Evolutionary conservation across 2,797 vertebrate genomes (phyloP).

Genomic region (Ptychadena robeensis): DNA sequence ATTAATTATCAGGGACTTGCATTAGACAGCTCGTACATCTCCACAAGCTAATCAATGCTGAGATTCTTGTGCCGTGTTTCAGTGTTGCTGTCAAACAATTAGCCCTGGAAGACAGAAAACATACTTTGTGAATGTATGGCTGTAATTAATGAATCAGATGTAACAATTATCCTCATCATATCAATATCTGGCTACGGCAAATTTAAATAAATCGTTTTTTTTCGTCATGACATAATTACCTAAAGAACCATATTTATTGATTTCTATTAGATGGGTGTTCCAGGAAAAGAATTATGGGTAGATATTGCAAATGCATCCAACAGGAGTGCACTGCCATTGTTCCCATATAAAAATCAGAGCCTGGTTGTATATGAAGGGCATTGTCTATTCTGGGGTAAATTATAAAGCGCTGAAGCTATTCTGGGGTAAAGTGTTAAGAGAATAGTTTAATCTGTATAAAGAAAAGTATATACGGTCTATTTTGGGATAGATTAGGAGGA

Average conservation of each 20-base stretch:
- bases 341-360: background rate
- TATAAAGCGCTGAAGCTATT: too few relatives aligned
- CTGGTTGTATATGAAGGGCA: background rate
- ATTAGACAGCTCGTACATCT: conserved; percentile 11
- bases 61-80: background rate
- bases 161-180: conserved; percentile 17
- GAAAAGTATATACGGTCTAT: too few relatives aligned
- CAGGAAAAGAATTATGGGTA: background rate
- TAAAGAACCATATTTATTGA: background rate
- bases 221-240: conserved; percentile 17
- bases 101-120: conserved; percentile 8
- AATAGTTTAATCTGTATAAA: too few relatives aligned
- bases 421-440: too few relatives aligned
- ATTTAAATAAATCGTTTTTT: conserved; percentile 13
- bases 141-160: conserved; percentile 20
- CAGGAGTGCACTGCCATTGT: background rate
- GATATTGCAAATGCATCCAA: background rate
- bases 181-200: conserved; percentile 1
- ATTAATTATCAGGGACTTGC: conserved; percentile 12
- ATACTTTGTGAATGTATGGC: conserved; percentile 10
- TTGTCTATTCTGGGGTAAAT: too few relatives aligned
- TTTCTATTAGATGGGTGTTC: background rate
- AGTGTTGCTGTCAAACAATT: conserved; percentile 2
- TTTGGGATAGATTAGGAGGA: too few relatives aligned
- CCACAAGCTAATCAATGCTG: conserved; percentile 19